Conservation (phyloP, 2,888 invertebrate genomes). For the Acrobasis consociella region DNA sequence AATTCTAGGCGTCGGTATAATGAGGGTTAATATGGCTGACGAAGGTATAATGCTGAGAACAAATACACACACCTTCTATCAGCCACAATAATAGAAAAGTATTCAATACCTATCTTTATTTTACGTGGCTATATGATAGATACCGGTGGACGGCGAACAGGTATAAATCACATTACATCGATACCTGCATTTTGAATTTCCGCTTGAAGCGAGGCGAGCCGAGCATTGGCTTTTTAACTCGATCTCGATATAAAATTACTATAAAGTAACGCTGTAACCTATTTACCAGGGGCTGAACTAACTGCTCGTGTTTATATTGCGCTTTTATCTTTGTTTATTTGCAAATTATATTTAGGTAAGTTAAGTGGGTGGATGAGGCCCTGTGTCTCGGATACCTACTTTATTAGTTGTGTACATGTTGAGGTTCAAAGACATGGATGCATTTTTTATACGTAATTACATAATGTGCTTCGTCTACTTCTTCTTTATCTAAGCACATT, state of each 20-base stretch:
- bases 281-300: not conserved
- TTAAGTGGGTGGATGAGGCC: not conserved
- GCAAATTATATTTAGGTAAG: not conserved
- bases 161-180: conserved; percentile 6
- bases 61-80: too few relatives aligned
- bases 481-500: too few relatives aligned
- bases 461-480: too few relatives aligned
- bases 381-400: not conserved
- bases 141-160: not conserved
- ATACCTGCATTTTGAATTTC: conserved; percentile 12
- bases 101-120: not conserved
- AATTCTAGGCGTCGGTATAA: too few relatives aligned
- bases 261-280: conserved; percentile 3
- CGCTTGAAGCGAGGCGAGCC: not conserved
- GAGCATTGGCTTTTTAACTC: conserved; percentile 3
- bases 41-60: too few relatives aligned
- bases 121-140: not conserved
- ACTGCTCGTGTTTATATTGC: not conserved
- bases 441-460: not conserved
- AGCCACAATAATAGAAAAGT: not conserved
- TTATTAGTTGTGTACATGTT: not conserved
- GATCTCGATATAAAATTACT: conserved; percentile 9
- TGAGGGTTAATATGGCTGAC: too few relatives aligned
- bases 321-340: not conserved
- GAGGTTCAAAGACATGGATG: not conserved